phyloP scores from a whole-genome alignment of 2,888 invertebrate genomes.

The Heliconius erato region DNA sequence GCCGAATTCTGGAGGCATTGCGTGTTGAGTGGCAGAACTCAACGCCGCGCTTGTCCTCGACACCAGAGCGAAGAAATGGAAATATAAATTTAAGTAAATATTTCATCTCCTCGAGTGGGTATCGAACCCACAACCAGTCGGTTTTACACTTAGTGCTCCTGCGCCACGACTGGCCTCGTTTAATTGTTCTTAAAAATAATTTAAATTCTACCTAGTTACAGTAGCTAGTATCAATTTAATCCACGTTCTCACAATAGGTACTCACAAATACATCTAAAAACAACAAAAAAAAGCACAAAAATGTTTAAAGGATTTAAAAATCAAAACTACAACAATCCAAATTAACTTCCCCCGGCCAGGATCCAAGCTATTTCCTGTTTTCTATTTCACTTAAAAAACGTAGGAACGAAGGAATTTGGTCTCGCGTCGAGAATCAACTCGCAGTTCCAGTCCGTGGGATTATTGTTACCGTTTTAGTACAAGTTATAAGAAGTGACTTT shows the following conservation, averaged over 20 bases:
- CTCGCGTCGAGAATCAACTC: slow-evolving; percentile 66
- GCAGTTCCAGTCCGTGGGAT: slow-evolving; percentile 68
- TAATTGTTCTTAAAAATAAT: no score
- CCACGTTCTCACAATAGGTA: not conserved
- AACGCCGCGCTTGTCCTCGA: no score
- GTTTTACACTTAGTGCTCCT: no score
- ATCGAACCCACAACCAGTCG: no score
- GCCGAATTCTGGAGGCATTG: no score
- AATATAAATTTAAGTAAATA: no score
- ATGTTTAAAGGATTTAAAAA: slow-evolving; percentile 18
- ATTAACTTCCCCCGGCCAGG: slow-evolving; percentile 49
- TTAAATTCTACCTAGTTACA: not conserved
- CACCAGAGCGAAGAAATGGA: no score
- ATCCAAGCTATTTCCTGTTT: slow-evolving; percentile 62
- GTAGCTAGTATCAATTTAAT: not conserved
- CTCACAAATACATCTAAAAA: not conserved
- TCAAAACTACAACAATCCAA: slow-evolving; percentile 47
- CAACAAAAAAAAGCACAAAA: not conserved
- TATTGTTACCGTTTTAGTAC: slow-evolving; percentile 54
- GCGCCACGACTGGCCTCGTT: no score
- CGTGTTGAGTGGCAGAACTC: no score
- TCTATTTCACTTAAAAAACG: slow-evolving; percentile 56
- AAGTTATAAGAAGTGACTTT: slow-evolving; percentile 47
- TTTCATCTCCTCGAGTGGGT: no score
- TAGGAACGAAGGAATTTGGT: slow-evolving; percentile 50